phyloP scores from a whole-genome alignment of 1,140 invertebrate genomes.

The Pseudomyrmex pallidus region DNA sequence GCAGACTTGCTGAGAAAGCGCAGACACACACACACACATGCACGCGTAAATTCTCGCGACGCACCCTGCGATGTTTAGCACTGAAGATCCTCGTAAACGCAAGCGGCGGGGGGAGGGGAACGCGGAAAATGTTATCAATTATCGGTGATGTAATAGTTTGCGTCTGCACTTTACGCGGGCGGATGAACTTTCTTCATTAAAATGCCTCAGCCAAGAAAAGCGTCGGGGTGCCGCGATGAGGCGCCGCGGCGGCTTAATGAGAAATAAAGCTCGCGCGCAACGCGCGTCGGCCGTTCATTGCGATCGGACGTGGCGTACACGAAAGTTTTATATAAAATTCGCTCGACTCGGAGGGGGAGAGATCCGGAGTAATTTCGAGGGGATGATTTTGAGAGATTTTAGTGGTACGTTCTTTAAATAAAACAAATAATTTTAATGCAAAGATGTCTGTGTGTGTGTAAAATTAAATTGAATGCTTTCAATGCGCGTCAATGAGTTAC shows the following conservation, averaged over 20 bases:
- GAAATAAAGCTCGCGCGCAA: conserved; percentile 52
- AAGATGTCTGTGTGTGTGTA: too few relatives aligned
- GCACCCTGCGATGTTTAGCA: conserved; percentile 31
- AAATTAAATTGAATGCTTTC: too few relatives aligned
- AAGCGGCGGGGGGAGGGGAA: neutral
- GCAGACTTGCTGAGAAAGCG: conserved; percentile 31
- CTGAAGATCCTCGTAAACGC: conserved; percentile 39
- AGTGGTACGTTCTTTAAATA: too few relatives aligned
- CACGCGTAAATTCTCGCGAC: neutral
- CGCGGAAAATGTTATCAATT: conserved; percentile 59
- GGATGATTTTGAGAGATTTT: neutral
- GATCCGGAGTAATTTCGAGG: neutral
- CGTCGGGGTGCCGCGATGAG: conserved; percentile 15
- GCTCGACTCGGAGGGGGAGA: neutral
- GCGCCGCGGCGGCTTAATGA: conserved; percentile 35
- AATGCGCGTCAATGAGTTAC: too few relatives aligned
- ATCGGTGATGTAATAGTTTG: conserved; percentile 62
- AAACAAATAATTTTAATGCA: too few relatives aligned
- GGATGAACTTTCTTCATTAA: conserved; percentile 57
- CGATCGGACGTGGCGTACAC: conserved; percentile 33
- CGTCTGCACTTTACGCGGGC: conserved; percentile 55
- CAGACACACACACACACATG: neutral
- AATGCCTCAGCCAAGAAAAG: conserved; percentile 55
- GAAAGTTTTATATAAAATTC: conserved; percentile 20
- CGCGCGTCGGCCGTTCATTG: conserved; percentile 44